Evolutionary conservation across 2,797 vertebrate species (phyloP).

Genomic region (Tinamus major): DNA sequence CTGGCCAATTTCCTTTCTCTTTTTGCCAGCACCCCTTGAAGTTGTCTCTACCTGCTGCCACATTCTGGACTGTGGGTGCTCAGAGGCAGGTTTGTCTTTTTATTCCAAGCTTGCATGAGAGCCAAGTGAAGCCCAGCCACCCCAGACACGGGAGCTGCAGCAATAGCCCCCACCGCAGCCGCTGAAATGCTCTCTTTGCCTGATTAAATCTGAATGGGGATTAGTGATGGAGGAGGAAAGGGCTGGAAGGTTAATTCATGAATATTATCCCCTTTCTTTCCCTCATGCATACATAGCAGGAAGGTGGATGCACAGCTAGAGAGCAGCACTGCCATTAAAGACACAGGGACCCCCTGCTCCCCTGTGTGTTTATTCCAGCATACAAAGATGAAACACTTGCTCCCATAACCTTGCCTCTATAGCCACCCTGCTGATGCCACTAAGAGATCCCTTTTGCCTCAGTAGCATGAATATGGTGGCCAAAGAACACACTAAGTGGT

Average conservation of each 20-base stretch:
- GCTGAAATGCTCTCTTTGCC: slow-evolving; percentile 1
- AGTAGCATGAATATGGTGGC: background rate
- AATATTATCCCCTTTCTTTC: slow-evolving; percentile 43
- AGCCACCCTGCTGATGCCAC: background rate
- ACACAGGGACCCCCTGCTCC: accelerated
- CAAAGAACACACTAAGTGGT: background rate
- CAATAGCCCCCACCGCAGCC: background rate
- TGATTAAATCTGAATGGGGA: slow-evolving; percentile 61
- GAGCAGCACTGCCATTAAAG: background rate
- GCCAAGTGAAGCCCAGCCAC: background rate
- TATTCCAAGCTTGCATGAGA: background rate
- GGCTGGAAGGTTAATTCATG: slow-evolving; percentile 30
- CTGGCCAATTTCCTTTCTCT: background rate
- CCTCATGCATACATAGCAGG: background rate
- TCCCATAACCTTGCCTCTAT: background rate
- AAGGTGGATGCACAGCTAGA: background rate
- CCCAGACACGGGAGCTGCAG: background rate
- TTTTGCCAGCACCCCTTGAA: background rate
- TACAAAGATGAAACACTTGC: background rate
- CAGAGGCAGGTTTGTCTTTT: background rate
- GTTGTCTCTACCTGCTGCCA: background rate
- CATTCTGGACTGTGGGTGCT: background rate
- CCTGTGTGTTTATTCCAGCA: background rate
- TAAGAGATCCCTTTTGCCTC: background rate
- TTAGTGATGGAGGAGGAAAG: slow-evolving; percentile 41